Conservation (phyloP, 2,113 vertebrate species). For the Dendrocopos noguchii region DNA sequence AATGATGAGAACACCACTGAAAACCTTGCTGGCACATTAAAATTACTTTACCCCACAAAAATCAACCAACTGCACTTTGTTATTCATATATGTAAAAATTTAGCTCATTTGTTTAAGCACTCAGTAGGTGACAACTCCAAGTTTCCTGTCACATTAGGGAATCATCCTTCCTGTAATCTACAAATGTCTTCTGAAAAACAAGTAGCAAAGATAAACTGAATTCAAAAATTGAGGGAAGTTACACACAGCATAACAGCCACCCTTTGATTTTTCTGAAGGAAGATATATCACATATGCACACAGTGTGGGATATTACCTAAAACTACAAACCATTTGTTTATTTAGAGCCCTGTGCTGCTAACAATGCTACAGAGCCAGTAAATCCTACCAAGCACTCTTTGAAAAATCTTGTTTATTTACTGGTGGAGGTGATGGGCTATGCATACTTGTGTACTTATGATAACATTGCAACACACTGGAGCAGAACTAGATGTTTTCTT, state of each 20-base stretch:
- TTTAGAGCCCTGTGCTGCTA: conserved; percentile 42
- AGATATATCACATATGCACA: fast-evolving
- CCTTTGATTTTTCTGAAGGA: background rate
- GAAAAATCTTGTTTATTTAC: conserved; percentile 79
- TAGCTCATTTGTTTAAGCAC: background rate
- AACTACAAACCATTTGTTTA: conserved; percentile 35
- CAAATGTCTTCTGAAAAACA: background rate
- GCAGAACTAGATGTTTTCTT: conserved; percentile 70
- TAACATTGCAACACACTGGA: conserved; percentile 77
- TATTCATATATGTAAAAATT: background rate
- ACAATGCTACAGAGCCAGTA: conserved; percentile 52
- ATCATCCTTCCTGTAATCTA: background rate
- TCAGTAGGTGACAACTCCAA: background rate
- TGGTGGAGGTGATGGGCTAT: conserved; percentile 77
- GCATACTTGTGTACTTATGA: conserved; percentile 84
- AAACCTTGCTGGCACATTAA: background rate
- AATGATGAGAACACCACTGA: background rate
- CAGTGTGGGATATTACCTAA: conserved; percentile 13
- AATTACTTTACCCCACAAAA: background rate
- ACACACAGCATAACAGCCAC: background rate
- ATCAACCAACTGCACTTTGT: background rate
- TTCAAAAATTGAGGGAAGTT: background rate
- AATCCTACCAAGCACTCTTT: conserved; percentile 71
- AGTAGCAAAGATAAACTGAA: background rate
- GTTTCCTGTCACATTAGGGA: background rate